Evolutionary conservation across 1,140 invertebrate genomes (phyloP), one percentile per base, ranked within the genome.

Genomic region (Papilio machaon): DNA sequence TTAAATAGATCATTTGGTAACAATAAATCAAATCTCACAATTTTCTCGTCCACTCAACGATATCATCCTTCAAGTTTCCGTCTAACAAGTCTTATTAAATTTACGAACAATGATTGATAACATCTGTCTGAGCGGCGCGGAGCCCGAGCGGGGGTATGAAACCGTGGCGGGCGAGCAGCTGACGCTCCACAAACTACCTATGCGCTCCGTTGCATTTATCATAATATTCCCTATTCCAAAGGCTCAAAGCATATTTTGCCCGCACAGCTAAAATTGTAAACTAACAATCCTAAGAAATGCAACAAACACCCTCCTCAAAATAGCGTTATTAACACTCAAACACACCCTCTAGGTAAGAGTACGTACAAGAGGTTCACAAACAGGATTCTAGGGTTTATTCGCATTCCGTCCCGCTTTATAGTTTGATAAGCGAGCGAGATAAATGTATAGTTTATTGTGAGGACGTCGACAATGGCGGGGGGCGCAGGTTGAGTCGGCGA

Each of bases 81-180:
- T 85, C 80, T 80, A 81, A 83, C 81, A 87, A 87, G 81, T 87
- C 84, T 90, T 90, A 92, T 92, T 92, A 91, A 89, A 91, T 88
- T 85, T 83, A 84, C 81, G 83, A 87, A 87, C 85, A 82, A 88
- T 92, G 91, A 92, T 91, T 89, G 87, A 92, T 90, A 82, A 87
- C 82, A 54, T 74, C 73, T 83, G 79, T 74, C 73, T 83, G 79
- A 85, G 86, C 80, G 80, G 85, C 83, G 75, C 58, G 78, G 38
- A 13, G 23, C 30, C 11, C 8, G 17, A 6, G 54, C 9, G 64
- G 2, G 30, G 10, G 3, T 6, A 4, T 74, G 83, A 85, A 78
- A 80, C 85, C 84, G 73, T 60, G 81, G 58, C 4, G 83, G 80
- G 73, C 80, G 84, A 82, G 82, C 83, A 85, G 83, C 83, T 88